Percentiles rank a stretch among this genome's conserved stretches.
These are phyloP conservation scores for Sialis lutaria DNA, from an alignment of 2,888 invertebrate species.

Conservation along the genomic window DNA sequence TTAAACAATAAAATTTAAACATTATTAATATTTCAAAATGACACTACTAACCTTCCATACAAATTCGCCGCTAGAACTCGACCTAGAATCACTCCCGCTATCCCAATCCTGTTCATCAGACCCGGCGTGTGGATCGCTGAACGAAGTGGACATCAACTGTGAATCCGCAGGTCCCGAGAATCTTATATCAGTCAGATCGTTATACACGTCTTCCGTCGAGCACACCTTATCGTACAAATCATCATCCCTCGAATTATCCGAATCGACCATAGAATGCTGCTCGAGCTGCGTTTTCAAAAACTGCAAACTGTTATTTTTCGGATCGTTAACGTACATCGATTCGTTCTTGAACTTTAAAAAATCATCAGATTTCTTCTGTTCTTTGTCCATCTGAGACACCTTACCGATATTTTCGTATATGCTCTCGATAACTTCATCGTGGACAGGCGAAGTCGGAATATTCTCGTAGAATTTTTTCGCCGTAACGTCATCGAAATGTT, in stretches of 20 bases:
- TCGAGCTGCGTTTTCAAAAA: slow-evolving; percentile 5
- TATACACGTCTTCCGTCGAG: slow-evolving; percentile 15
- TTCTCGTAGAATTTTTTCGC: slow-evolving; percentile 3
- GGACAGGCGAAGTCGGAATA: slow-evolving; percentile 6
- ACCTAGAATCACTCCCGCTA: slow-evolving; percentile 48
- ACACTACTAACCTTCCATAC: slow-evolving; percentile 49
- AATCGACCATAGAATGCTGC: slow-evolving; percentile 4
- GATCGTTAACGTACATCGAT: slow-evolving; percentile 13
- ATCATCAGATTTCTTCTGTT: background rate
- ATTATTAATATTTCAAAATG: no score
- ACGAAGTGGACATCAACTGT: slow-evolving; percentile 27
- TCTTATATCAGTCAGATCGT: slow-evolving; percentile 23
- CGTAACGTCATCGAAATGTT: background rate
- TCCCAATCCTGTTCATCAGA: slow-evolving; percentile 48
- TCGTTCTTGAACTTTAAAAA: slow-evolving; percentile 4
- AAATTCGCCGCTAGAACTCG: slow-evolving; percentile 60
- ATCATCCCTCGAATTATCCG: slow-evolving; percentile 10
- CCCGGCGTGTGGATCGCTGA: slow-evolving; percentile 30
- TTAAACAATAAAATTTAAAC: background rate
- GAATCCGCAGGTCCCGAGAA: slow-evolving; percentile 24
- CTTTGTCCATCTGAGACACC: slow-evolving; percentile 1
- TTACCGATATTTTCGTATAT: slow-evolving; percentile 11
- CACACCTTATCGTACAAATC: slow-evolving; percentile 5
- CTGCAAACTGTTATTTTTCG: slow-evolving; percentile 1
- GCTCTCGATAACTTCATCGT: slow-evolving; percentile 10